phyloP scores from a whole-genome alignment of 2,888 invertebrate genomes.

The Brachynemurus nebulosus region DNA sequence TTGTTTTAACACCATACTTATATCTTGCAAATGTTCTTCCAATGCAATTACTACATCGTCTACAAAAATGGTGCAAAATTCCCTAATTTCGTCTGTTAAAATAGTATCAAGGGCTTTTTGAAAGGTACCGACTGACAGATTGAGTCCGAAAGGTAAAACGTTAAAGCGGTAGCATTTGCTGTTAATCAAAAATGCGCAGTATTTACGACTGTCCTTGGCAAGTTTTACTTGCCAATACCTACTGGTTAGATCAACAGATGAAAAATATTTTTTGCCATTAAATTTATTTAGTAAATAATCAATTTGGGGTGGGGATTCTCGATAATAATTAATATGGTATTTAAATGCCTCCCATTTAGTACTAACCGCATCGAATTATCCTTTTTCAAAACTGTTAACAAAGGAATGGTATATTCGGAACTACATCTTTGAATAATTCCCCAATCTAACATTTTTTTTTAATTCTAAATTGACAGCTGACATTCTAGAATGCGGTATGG shows the following conservation, averaged over 20 bases:
- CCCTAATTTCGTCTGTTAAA: constrained; percentile 1
- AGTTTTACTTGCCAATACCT: constrained; percentile 9
- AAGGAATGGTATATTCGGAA: constrained; percentile 4
- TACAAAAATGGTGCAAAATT: background rate
- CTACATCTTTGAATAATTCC: constrained; percentile 4
- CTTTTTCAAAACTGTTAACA: constrained; percentile 7
- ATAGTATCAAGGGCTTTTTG: background rate
- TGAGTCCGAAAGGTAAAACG: constrained; percentile 10
- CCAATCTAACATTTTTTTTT: background rate
- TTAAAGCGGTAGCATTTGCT: constrained; percentile 7
- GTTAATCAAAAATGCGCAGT: constrained; percentile 6
- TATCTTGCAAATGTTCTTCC: constrained; percentile 1
- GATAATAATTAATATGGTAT: too few species aligned
- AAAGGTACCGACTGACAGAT: constrained; percentile 6
- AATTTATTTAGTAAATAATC: background rate
- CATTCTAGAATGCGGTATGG: background rate
- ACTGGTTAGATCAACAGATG: constrained; percentile 7
- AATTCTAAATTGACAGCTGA: background rate
- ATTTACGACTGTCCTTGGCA: background rate
- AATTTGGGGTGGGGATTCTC: too few species aligned
- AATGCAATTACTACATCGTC: background rate
- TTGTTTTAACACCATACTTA: constrained; percentile 1
- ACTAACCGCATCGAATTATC: constrained; percentile 6
- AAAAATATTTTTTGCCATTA: background rate
- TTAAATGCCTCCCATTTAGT: constrained; percentile 7